phyloP scores from a whole-genome alignment of 1,140 invertebrate species.

The Littorina saxatilis region DNA sequence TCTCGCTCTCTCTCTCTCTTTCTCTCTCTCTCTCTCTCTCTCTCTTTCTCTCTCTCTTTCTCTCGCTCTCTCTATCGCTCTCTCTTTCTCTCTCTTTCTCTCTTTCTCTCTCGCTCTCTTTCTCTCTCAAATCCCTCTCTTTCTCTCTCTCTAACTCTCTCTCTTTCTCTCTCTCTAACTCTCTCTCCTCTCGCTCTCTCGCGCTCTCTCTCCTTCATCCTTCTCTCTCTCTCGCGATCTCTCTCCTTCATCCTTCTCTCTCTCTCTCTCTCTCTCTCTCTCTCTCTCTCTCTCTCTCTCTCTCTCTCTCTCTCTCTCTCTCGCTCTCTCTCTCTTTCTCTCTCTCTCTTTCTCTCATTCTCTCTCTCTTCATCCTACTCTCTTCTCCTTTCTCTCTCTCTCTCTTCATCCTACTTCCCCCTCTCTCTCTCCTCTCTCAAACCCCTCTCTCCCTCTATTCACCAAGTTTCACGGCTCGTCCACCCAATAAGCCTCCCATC shows the following conservation, averaged over 20 bases:
- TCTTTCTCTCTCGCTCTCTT: not conserved
- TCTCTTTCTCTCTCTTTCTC: not conserved
- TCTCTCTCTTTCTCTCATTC: slow-evolving; percentile 13
- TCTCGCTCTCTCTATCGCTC: too few species aligned
- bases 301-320: too few species aligned
- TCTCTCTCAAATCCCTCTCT: not conserved
- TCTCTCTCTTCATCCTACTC: not conserved
- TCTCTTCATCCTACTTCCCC: not conserved
- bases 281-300: too few species aligned
- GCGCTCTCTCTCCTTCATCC: not conserved
- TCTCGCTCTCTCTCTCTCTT: too few species aligned
- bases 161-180: not conserved
- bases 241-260: not conserved
- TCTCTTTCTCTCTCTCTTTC: too few species aligned
- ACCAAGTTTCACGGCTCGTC: not conserved
- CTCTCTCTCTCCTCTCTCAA: slow-evolving; percentile 1
- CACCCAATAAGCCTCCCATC: too few species aligned
- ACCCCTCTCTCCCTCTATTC: not conserved
- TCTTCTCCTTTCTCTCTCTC: slow-evolving; percentile 4
- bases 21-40: not conserved
- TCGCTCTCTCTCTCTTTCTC: not conserved
- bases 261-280: too few species aligned
- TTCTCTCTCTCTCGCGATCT: not conserved
- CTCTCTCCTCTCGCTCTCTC: too few species aligned
- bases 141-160: not conserved